Conservation (phyloP, 2,797 vertebrate genomes). For the Ptychadena robeensis region DNA sequence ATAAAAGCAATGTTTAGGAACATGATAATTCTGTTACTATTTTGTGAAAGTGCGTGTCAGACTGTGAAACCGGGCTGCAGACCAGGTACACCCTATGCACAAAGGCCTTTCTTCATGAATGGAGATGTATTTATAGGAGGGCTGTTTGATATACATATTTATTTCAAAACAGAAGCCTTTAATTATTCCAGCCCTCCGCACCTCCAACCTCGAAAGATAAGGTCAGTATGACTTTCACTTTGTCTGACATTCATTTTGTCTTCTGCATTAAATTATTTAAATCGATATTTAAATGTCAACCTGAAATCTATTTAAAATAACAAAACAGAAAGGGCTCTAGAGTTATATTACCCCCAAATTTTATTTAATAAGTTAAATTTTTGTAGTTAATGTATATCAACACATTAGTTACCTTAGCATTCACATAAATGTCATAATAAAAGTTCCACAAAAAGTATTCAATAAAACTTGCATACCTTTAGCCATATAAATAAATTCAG, state of each 20-base stretch:
- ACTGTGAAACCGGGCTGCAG: conserved; percentile 28
- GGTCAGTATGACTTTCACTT: conserved; percentile 22
- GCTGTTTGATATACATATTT: conserved; percentile 58
- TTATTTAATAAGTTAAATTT: no score
- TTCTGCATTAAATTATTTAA: not conserved
- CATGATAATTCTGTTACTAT: conserved; percentile 30
- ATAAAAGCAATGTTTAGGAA: conserved; percentile 45
- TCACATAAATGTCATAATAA: no score
- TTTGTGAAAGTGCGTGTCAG: conserved; percentile 53
- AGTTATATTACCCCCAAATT: no score
- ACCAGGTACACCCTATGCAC: conserved; percentile 51
- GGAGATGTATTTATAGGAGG: conserved; percentile 57
- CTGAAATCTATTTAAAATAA: no score
- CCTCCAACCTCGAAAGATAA: conserved; percentile 53
- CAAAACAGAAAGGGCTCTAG: no score
- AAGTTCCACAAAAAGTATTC: no score
- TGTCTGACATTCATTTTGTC: not conserved
- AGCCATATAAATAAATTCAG: no score
- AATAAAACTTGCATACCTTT: no score
- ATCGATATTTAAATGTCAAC: no score
- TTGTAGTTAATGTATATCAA: not conserved
- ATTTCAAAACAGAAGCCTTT: conserved; percentile 54
- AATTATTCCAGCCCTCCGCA: conserved; percentile 54
- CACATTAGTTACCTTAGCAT: not conserved
- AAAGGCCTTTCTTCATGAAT: conserved; percentile 51